Percentiles rank a stretch among this genome's conserved stretches.
Conservation (phyloP, 2,888 invertebrate species). For the Thecophora atra region DNA sequence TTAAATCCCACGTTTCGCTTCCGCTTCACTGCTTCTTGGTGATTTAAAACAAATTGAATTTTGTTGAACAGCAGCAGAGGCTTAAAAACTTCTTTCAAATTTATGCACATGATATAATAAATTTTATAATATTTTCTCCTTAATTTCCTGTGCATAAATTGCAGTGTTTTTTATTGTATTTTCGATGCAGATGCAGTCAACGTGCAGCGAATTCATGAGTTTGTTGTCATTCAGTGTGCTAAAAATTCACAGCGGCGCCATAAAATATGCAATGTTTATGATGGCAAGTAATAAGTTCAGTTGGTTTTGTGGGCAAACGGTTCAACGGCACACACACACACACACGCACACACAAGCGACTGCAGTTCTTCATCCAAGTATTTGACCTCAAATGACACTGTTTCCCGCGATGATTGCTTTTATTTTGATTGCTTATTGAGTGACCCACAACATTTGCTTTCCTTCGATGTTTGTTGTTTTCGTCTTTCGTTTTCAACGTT, state of each 20-base stretch:
- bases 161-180: no score
- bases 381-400: neutral
- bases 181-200: no score
- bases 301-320: neutral
- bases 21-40: no score
- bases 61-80: no score
- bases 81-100: no score
- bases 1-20: no score
- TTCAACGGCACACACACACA: neutral
- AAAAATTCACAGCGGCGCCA: neutral
- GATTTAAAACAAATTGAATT: no score
- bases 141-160: neutral
- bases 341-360: neutral
- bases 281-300: neutral
- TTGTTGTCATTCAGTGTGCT: neutral
- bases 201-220: no score
- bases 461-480: no score
- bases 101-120: no score
- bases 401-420: neutral
- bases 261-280: constrained; percentile 11
- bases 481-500: no score
- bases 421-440: neutral
- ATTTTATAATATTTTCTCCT: neutral
- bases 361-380: neutral
- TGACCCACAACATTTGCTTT: constrained; percentile 1